Conservation (phyloP, 2,113 vertebrate species). For the Elachura formosa region DNA sequence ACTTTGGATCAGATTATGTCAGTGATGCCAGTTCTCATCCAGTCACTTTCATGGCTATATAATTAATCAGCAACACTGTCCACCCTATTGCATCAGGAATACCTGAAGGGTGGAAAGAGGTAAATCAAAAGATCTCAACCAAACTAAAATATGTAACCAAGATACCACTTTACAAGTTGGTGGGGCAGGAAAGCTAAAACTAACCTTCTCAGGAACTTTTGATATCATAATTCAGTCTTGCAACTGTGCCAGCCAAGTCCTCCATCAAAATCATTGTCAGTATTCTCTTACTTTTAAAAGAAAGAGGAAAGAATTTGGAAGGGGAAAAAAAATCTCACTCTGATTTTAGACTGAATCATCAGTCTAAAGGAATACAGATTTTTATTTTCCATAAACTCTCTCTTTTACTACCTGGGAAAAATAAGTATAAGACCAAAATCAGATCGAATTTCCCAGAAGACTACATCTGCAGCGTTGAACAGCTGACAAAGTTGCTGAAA, state of each 20-base stretch:
- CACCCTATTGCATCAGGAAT: not conserved
- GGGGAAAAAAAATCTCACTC: not conserved
- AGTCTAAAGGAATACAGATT: not conserved
- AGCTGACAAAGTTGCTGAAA: not conserved
- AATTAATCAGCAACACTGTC: not conserved
- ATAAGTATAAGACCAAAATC: not conserved
- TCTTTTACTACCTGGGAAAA: not conserved
- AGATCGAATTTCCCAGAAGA: not conserved
- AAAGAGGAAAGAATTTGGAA: not conserved
- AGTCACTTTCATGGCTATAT: not conserved
- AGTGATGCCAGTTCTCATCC: not conserved
- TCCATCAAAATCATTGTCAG: not conserved
- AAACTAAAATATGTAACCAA: not conserved
- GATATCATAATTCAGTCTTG: not conserved
- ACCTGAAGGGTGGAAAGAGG: not conserved
- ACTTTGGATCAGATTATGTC: not conserved
- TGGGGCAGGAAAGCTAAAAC: not conserved
- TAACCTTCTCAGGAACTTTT: not conserved
- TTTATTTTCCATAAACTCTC: not conserved
- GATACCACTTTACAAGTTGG: not conserved
- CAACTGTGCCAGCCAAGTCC: not conserved
- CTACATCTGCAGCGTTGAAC: accelerated
- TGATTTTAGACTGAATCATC: not conserved
- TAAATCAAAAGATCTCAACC: not conserved
- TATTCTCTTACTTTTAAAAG: not conserved